Conservation (phyloP, 2,113 vertebrate species). For the Phyllostomus discolor region DNA sequence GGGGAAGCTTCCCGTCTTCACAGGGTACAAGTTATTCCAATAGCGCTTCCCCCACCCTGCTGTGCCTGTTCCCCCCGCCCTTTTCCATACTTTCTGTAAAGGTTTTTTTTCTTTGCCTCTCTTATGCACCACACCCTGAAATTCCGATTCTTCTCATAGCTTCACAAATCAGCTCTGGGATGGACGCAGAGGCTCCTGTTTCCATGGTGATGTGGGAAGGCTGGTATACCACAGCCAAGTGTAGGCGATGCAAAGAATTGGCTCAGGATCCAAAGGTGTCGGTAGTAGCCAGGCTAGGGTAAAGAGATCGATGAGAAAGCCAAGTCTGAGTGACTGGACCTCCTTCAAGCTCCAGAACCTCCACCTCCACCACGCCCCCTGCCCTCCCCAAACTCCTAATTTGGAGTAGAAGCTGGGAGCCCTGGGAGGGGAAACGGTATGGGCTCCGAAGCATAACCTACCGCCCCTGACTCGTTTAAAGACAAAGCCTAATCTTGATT, state of each 20-base stretch:
- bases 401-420: background rate
- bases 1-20: background rate
- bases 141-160: slow-evolving; percentile 45
- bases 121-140: background rate
- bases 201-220: slow-evolving; percentile 64
- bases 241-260: slow-evolving; percentile 64
- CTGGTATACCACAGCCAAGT: slow-evolving; percentile 36
- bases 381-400: background rate
- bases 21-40: background rate
- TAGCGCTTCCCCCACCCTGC: background rate
- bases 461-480: background rate
- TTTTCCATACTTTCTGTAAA: background rate
- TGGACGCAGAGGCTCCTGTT: slow-evolving; percentile 57
- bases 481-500: background rate
- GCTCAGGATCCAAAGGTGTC: slow-evolving; percentile 53
- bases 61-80: background rate
- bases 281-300: background rate
- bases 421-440: background rate
- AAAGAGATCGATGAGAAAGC: slow-evolving; percentile 33
- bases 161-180: slow-evolving; percentile 45
- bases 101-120: background rate
- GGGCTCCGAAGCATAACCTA: background rate
- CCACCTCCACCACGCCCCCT: background rate
- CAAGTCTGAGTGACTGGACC: background rate
- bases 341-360: background rate